Base-by-base conservation (phyloP, 2,797 vertebrate species). In the Sibirionetta formosa region DNA sequence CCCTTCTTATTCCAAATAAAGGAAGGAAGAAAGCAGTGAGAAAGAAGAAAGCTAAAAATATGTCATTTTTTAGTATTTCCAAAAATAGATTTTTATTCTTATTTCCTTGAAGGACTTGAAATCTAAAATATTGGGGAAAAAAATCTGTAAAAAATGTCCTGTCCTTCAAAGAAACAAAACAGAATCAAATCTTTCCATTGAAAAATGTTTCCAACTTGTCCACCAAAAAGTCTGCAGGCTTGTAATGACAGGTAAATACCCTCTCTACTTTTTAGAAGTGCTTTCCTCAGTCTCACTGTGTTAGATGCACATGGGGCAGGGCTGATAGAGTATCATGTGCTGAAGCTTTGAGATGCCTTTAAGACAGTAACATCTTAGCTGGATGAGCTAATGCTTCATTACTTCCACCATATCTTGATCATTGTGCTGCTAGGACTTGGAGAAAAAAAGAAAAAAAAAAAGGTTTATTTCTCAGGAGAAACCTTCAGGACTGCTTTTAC, bases 251-350 rank as follows among this genome's bases (percentile, higher is more conserved):
- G 26, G 17, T 18, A 42, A 78, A 93, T 82, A 29, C 5, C 13
- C 2, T 36, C 18, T 70, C 16, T 80, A 4, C 8, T 89, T 5
- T 29, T 57, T 64, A 48, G 31, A 58, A 78, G 35, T 14, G 3
- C 7, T 3, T 36, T 82, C 31, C 29, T 36, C 9, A 19, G 50
- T 46, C n/a, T 29, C 4, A 0, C 48, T 82, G 13, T 75, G 11
- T 44, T 61, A 38, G 31, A 11, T 82, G 53, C 10, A 5, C 1
- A 1, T n/a, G 50, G 53, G 44, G 11, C 3, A 44, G 44, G 42
- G 26, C 14, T 51, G 54, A 5, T 36, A 56, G 27, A 29, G 3
- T 27, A 14, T 12, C 0, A 0, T 56, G 8, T 40, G 19, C 18
- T 31, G 27, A 36, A 90, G 23, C 40, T 85, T 80, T 61, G 50